Base-by-base conservation (phyloP, 2,888 invertebrate genomes). In the Macrophya alboannulata region DNA sequence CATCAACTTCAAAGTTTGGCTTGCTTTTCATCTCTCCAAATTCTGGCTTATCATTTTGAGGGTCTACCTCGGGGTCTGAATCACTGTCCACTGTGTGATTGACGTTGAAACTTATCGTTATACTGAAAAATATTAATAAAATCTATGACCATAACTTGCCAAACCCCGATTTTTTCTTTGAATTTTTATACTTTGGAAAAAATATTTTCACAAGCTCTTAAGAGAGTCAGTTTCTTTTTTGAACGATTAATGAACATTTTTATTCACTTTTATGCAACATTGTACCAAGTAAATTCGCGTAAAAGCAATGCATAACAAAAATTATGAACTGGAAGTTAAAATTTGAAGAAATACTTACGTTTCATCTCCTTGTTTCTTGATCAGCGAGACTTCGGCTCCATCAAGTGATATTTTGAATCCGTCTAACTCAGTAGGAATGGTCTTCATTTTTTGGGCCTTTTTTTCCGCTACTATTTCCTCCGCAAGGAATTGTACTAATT, bases 401-500 rank as follows among this genome's bases (percentile, higher is more conserved):
- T 97, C 95, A 0, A 97, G 94, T 84, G 96, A 95, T 0, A 98
- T 96, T 85, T 96, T 95, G 92, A 99, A 99, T 1, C 98, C 98
- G 37, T 97, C 97, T 37, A 99, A 92, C 87, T 96, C 96, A 0
- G 96, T 95, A 0, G 98, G 97, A 88, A 98, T 95, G 0, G 95
- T 95, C 93, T 97, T 96, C 21, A 96, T 93, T 92, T 97, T 97
- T 91, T 97, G 97, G 2, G 97, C 96, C 92, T 98, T 97, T 89
- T 97, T 97, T 93, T 99, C 99, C 0, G 98, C 97, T 43, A 97
- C 95, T 87, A 99, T 99, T 94, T 99, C 99, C 91, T 99, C 98
- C 1, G 97, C 97, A 43, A 99, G 94, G 92, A 99, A 99, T 92
- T 98, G 98, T 0, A 98, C 97, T 81, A 99, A 94, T 92, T 98